phyloP scores from a whole-genome alignment of 1,140 invertebrate genomes.

The Drosophila eugracilis region DNA sequence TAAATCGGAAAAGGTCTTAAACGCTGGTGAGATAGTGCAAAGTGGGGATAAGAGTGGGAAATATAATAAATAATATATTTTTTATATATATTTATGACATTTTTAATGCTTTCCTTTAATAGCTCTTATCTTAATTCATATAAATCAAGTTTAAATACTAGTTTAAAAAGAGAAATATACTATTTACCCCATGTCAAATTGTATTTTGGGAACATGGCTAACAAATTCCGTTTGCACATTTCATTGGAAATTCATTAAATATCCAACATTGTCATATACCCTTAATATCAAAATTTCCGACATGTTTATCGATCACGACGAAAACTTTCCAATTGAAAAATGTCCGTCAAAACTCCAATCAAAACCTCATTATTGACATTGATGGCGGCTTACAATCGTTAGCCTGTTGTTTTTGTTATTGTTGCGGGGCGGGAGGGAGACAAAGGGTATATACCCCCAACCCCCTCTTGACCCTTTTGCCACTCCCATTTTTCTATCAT shows the following conservation, averaged over 20 bases:
- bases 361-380: slow-evolving; percentile 71
- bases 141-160: too few relatives aligned
- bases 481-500: slow-evolving; percentile 7
- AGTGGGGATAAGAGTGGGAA: background rate
- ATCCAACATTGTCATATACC: background rate
- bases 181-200: too few relatives aligned
- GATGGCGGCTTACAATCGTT: slow-evolving; percentile 42
- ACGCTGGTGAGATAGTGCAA: background rate
- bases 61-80: background rate
- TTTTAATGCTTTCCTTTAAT: too few relatives aligned
- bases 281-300: slow-evolving; percentile 1
- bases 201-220: too few relatives aligned
- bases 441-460: background rate
- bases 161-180: too few relatives aligned
- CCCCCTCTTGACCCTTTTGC: background rate
- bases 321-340: slow-evolving; percentile 26
- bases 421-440: background rate
- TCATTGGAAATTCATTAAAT: background rate
- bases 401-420: slow-evolving; percentile 11
- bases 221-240: too few relatives aligned
- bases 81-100: too few relatives aligned
- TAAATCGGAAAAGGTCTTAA: slow-evolving; percentile 21
- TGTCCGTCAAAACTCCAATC: slow-evolving; percentile 46
- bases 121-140: too few relatives aligned
- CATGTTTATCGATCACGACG: slow-evolving; percentile 13